phyloP scores from a whole-genome alignment of 2,888 invertebrate species.

The Drosophila pseudotalamancana region DNA sequence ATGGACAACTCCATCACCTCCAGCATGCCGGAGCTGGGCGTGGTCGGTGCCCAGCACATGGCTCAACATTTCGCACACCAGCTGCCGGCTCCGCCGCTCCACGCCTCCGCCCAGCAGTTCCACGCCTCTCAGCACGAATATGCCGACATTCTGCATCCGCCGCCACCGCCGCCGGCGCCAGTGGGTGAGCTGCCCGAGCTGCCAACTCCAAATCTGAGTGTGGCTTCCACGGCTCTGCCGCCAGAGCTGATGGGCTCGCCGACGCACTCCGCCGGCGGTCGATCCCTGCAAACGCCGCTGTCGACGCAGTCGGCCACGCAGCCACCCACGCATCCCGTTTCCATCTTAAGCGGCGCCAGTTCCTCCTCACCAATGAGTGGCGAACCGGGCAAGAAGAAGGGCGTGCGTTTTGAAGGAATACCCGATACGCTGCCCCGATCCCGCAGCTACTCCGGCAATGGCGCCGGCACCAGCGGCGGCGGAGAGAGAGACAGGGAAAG shows the following conservation, averaged over 20 bases:
- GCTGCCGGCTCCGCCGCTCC: slow-evolving; percentile 52
- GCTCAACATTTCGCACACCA: slow-evolving; percentile 59
- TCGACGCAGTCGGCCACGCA: slow-evolving; percentile 77
- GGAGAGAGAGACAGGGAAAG: slow-evolving; percentile 34
- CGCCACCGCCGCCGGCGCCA: slow-evolving; percentile 47
- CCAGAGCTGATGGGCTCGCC: slow-evolving; percentile 82
- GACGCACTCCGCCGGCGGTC: slow-evolving; percentile 80
- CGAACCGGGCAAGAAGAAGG: slow-evolving; percentile 82
- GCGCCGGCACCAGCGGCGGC: slow-evolving; percentile 76
- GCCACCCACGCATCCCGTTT: slow-evolving; percentile 74
- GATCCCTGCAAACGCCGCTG: slow-evolving; percentile 79
- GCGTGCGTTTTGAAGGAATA: slow-evolving; percentile 84
- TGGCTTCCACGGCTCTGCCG: slow-evolving; percentile 85
- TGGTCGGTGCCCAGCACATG: slow-evolving; percentile 52
- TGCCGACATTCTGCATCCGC: slow-evolving; percentile 64
- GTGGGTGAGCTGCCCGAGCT: slow-evolving; percentile 82
- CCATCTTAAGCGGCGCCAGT: slow-evolving; percentile 79
- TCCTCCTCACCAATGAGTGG: slow-evolving; percentile 82
- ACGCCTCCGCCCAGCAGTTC: slow-evolving; percentile 52
- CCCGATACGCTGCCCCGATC: slow-evolving; percentile 85
- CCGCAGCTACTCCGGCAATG: slow-evolving; percentile 86
- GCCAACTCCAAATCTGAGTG: slow-evolving; percentile 85
- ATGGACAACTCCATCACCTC: slow-evolving; percentile 79
- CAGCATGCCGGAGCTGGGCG: slow-evolving; percentile 53
- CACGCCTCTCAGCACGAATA: slow-evolving; percentile 66